Evolutionary conservation across 1,140 invertebrate species (phyloP).

Genomic region (Drosophila persimilis): DNA sequence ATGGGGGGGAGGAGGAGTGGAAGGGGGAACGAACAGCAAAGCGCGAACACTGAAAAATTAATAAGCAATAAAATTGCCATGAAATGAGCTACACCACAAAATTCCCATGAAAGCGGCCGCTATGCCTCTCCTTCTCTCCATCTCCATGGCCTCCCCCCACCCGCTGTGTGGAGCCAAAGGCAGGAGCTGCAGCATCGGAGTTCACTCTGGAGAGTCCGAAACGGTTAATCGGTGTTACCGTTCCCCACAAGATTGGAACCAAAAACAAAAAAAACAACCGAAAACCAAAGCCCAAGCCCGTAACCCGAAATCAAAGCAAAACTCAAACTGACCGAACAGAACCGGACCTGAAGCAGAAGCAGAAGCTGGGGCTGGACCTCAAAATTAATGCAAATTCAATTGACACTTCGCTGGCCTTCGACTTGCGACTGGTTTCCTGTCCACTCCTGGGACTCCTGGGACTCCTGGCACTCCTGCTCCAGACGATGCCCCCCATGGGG

Average conservation of each 20-base stretch:
- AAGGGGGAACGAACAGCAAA: conserved; percentile 31
- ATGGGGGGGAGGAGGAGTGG: no score
- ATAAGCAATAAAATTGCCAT: conserved; percentile 83
- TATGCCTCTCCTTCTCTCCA: conserved; percentile 7
- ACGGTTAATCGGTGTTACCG: conserved; percentile 52
- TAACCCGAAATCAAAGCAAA: not conserved
- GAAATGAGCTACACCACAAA: conserved; percentile 77
- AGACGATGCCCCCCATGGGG: conserved; percentile 5
- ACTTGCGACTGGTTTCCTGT: conserved; percentile 24
- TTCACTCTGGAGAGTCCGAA: conserved; percentile 5
- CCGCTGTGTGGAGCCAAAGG: conserved; percentile 4
- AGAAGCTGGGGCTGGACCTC: not conserved
- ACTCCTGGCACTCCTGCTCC: not conserved
- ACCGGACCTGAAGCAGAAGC: not conserved
- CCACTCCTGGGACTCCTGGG: no score
- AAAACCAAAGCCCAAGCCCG: conserved; percentile 7
- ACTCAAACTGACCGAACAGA: no score
- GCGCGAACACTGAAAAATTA: conserved; percentile 81
- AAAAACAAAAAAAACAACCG: not conserved
- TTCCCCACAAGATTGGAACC: conserved; percentile 23
- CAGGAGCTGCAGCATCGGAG: no score
- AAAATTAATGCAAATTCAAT: conserved; percentile 68
- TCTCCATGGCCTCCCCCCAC: not conserved
- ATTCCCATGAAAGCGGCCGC: conserved; percentile 77
- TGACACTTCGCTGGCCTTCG: conserved; percentile 60